Evolutionary conservation across 1,140 invertebrate species (phyloP).

Genomic region (Anoplophora glabripennis): DNA sequence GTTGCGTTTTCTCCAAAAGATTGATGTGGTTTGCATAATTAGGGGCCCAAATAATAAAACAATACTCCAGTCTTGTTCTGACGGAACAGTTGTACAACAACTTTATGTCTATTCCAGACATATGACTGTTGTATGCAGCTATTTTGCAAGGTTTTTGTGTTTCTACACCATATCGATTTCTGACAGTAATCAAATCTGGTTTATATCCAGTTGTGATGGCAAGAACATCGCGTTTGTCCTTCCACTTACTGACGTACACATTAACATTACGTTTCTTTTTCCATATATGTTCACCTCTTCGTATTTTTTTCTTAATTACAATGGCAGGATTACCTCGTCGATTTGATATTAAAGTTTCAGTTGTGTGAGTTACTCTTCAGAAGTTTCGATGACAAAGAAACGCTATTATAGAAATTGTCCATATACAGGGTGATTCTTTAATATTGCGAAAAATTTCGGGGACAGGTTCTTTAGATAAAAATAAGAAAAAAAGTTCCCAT

Average conservation of each 20-base stretch:
- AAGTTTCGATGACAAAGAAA: conserved; percentile 7
- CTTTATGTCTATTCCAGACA: conserved; percentile 10
- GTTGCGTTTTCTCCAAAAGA: too few species aligned
- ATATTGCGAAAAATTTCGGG: too few species aligned
- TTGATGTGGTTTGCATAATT: too few species aligned
- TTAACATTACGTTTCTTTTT: not conserved
- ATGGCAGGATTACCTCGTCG: conserved; percentile 4
- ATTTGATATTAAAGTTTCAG: conserved; percentile 5
- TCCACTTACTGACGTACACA: conserved; percentile 1
- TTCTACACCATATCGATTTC: not conserved
- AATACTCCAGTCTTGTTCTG: too few species aligned
- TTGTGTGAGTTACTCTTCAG: conserved; percentile 7
- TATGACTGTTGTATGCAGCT: not conserved
- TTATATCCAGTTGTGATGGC: conserved; percentile 1
- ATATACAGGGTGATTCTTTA: too few species aligned
- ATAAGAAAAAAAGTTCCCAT: too few species aligned
- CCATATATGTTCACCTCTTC: conserved; percentile 3
- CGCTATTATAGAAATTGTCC: not conserved
- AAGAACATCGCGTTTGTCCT: not conserved
- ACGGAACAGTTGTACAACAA: too few species aligned
- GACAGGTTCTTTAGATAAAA: too few species aligned
- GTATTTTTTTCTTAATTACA: conserved; percentile 12
- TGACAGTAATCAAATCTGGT: not conserved
- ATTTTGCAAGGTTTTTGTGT: not conserved
- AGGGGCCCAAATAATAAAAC: too few species aligned